Evolutionary conservation across 1,140 invertebrate genomes (phyloP).

Genomic region (Bombus pyrosoma): DNA sequence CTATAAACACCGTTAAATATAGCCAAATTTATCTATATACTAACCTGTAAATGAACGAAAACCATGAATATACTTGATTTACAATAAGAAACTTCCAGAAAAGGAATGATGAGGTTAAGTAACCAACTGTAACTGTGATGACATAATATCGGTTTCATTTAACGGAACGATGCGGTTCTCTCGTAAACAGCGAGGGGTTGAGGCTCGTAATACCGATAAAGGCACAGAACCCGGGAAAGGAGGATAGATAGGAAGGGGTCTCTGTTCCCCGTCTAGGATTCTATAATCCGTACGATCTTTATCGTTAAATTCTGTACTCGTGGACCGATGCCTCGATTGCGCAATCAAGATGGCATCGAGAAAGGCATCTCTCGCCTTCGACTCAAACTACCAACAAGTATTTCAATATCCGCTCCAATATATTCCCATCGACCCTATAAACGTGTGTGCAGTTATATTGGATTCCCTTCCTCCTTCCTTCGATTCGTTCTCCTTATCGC

Average conservation of each 20-base stretch:
- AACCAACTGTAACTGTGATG: not conserved
- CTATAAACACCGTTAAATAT: too few relatives aligned
- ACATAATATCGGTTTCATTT: slow-evolving; percentile 14
- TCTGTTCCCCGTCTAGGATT: slow-evolving; percentile 52
- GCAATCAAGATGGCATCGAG: slow-evolving; percentile 82
- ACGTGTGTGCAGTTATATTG: slow-evolving; percentile 82
- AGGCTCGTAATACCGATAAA: slow-evolving; percentile 11
- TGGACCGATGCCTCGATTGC: slow-evolving; percentile 77
- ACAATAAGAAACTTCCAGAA: too few relatives aligned
- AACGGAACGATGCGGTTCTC: not conserved
- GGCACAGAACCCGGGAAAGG: not conserved
- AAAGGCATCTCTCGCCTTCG: slow-evolving; percentile 81
- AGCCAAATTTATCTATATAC: too few relatives aligned
- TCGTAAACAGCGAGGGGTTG: slow-evolving; percentile 29
- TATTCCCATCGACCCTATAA: slow-evolving; percentile 80
- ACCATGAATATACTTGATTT: too few relatives aligned
- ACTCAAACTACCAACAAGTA: slow-evolving; percentile 83
- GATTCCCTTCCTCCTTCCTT: slow-evolving; percentile 73
- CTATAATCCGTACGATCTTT: slow-evolving; percentile 78
- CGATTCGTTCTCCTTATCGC: slow-evolving; percentile 55
- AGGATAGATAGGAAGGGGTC: not conserved
- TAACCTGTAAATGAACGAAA: too few relatives aligned
- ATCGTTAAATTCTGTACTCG: slow-evolving; percentile 76
- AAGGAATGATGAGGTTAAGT: not conserved
- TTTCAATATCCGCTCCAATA: slow-evolving; percentile 82